Percentiles rank a stretch among this genome's conserved stretches.
Conservation (phyloP, 2,113 vertebrate species). For the Calypte anna region DNA sequence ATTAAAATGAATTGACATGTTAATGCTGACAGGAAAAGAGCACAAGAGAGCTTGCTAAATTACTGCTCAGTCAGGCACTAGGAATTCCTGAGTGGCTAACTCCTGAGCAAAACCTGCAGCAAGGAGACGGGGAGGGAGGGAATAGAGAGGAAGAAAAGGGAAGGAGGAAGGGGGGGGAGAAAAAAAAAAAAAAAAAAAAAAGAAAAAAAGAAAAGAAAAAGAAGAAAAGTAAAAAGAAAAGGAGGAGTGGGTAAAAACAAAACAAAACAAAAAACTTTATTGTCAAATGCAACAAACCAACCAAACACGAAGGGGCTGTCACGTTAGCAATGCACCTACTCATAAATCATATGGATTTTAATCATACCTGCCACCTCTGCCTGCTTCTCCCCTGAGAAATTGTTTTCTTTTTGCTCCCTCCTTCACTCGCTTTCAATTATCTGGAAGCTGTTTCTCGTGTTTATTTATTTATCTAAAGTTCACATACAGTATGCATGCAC, state of each 20-base stretch:
- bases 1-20: constrained; percentile 89
- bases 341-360: constrained; percentile 95
- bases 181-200: constrained; percentile 44
- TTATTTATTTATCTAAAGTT: constrained; percentile 96
- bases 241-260: neutral
- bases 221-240: neutral
- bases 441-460: constrained; percentile 88
- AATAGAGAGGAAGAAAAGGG: constrained; percentile 5
- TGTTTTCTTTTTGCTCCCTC: constrained; percentile 83
- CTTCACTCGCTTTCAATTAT: constrained; percentile 92
- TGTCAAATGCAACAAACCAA: constrained; percentile 78
- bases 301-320: constrained; percentile 78
- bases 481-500: constrained; percentile 87
- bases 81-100: constrained; percentile 85
- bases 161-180: neutral
- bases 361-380: constrained; percentile 91
- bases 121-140: constrained; percentile 33
- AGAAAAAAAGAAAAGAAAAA: neutral
- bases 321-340: constrained; percentile 84
- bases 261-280: constrained; percentile 72
- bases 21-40: constrained; percentile 87
- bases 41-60: constrained; percentile 84
- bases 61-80: constrained; percentile 85
- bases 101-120: constrained; percentile 78
- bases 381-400: constrained; percentile 80